phyloP scores from a whole-genome alignment of 2,113 vertebrate species.

The Verasper variegatus region DNA sequence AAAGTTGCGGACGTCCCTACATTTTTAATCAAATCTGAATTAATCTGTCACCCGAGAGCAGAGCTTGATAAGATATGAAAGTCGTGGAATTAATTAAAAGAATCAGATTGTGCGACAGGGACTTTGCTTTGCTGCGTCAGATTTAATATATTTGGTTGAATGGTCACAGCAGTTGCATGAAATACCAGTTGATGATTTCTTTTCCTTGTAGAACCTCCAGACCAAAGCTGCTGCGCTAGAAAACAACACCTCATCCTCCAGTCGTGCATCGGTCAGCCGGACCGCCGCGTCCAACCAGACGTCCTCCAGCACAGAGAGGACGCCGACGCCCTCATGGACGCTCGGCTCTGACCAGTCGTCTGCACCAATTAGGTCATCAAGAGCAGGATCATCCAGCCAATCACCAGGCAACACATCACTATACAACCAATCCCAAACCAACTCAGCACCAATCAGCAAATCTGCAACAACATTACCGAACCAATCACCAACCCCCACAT shows the following conservation, averaged over 20 bases:
- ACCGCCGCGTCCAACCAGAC: slow-evolving; percentile 3
- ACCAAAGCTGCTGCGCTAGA: slow-evolving; percentile 37
- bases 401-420: neutral
- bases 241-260: slow-evolving; percentile 54
- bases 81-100: slow-evolving; percentile 52
- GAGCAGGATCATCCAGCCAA: slow-evolving; percentile 28
- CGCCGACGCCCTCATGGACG: slow-evolving; percentile 9
- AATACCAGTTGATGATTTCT: slow-evolving; percentile 45
- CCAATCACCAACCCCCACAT: neutral
- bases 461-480: too few relatives aligned
- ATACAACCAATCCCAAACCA: too few relatives aligned
- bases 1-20: too few relatives aligned
- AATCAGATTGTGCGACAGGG: slow-evolving; percentile 40
- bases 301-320: slow-evolving; percentile 24
- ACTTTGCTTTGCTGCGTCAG: neutral
- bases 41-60: slow-evolving; percentile 58
- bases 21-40: slow-evolving; percentile 63
- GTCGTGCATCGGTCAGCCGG: slow-evolving; percentile 7
- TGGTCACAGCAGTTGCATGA: slow-evolving; percentile 17
- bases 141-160: neutral
- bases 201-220: slow-evolving; percentile 60
- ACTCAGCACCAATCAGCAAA: too few relatives aligned
- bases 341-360: slow-evolving; percentile 30
- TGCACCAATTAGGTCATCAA: slow-evolving; percentile 24
- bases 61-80: slow-evolving; percentile 43